Base-by-base conservation (phyloP, 1,140 invertebrate species). In the Teleogryllus occipitalis region DNA sequence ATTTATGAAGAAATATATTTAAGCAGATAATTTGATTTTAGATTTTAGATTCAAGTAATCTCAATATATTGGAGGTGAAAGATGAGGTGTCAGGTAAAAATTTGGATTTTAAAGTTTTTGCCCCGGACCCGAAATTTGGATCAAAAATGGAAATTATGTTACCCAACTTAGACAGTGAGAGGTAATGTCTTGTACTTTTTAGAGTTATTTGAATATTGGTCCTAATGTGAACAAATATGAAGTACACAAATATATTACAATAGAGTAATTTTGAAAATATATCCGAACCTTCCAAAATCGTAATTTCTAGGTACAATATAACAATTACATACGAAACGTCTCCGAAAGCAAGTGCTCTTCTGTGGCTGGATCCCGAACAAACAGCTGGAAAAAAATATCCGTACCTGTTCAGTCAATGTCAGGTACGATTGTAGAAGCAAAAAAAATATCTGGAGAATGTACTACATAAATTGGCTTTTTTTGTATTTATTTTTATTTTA, bases 341-440 rank as follows among this genome's bases (percentile, higher is more conserved):
- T n/a, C 89, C 91, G 77, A 87, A 89, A 47, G 91, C 93, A 8
- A 93, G 92, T 81, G 97, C 94, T 21, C 87, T 99, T 21, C 95
- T 97, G 86, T 99, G 97, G 97, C 84, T 99, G 49, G 89, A 89
- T 79, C 91, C 95, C 14, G 90, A 93, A 82, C 96, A 97, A 87
- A 99, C 97, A 18, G 90, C 93, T 8, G 96, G 96, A 74, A 94
- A 95, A 86, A 89, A 91, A 81, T 89, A 95, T 83, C 97, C 97
- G 0, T 98, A 95, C 85, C 84, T 99, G 81, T 98, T 95, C 87
- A 97, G 94, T 81, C 96, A 98, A 86, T 97, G 95, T 87, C 92
- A 97, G 89, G 93, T 94, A 88, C 85, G 74, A 39, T 39, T 39
- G 5, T 39, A 39, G 27, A 39, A 1, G 27, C 27, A 39, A 39